These are phyloP conservation scores for Agrochola lota DNA, from an alignment of 2,888 invertebrate genomes.

Conservation along the genomic window DNA sequence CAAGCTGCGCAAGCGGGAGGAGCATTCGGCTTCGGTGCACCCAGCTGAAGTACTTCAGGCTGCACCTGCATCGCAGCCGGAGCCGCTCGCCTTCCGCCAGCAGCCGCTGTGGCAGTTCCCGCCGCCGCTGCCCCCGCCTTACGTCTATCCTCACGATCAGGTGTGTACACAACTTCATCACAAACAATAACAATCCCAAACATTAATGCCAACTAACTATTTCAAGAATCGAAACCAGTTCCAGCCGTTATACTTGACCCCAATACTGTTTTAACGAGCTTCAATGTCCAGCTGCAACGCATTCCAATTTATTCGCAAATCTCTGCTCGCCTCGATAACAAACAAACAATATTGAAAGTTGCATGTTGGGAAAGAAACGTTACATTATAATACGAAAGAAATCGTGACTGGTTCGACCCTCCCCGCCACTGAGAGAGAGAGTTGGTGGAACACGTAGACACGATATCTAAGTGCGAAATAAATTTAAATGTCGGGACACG, in stretches of 20 bases:
- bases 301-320: slow-evolving; percentile 71
- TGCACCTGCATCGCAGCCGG: slow-evolving; percentile 86
- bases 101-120: slow-evolving; percentile 96
- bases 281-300: slow-evolving; percentile 73
- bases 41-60: slow-evolving; percentile 92
- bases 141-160: slow-evolving; percentile 95
- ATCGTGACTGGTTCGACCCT: slow-evolving; percentile 86
- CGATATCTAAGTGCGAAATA: slow-evolving; percentile 88
- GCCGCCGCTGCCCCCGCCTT: slow-evolving; percentile 94
- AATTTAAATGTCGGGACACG: slow-evolving; percentile 90
- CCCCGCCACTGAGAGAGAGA: slow-evolving; percentile 87
- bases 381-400: slow-evolving; percentile 82
- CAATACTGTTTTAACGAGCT: slow-evolving; percentile 79
- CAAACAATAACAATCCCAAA: slow-evolving; percentile 61
- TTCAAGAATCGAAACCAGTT: slow-evolving; percentile 79
- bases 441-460: slow-evolving; percentile 80
- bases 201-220: slow-evolving; percentile 69
- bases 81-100: slow-evolving; percentile 92
- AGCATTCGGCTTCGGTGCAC: slow-evolving; percentile 93
- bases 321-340: slow-evolving; percentile 68
- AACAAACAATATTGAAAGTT: slow-evolving; percentile 82
- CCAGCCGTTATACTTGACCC: slow-evolving; percentile 86
- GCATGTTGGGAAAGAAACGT: slow-evolving; percentile 74
- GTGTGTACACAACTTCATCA: slow-evolving; percentile 88
- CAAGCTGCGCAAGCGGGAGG: slow-evolving; percentile 96